Evolutionary conservation across 2,797 vertebrate genomes (phyloP), one percentile per base, ranked within the genome.

Genomic region (Mormyrops boulengeri): DNA sequence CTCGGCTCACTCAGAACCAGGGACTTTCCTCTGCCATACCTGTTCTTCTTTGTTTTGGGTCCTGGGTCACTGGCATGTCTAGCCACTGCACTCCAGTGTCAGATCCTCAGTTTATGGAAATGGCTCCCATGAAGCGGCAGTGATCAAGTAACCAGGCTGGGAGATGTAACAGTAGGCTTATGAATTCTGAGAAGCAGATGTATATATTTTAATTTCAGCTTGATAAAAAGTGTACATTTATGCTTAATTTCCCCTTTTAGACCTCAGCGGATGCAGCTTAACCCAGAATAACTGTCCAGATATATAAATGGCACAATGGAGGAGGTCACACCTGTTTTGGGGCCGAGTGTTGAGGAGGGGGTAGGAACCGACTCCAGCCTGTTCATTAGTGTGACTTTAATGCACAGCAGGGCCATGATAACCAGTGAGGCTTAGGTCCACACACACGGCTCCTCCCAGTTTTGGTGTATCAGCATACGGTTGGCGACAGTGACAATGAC

Each of bases 401-500:
- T 41, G 88, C 52, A 89, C 44, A 80, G 53, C 50, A 30, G 57
- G 69, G 57, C 69, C 77, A 53, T 30, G 66, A 77, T 86, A 80
- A 88, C 66, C 9, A 11, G 50, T 88, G 55, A 44, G 52, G 49
- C 89, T 38, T 44, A n/a, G 73, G 34, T 38, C 26, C 19, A 62
- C 30, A 22, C 55, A 8, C 52, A 52, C n/a, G 3, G 50, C 3
- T 50, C 14, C 17, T 53, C 17, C 19, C 34, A 47, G 69, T 26
- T 53, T 38, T 38, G 57, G 17, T 82, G 30, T 1, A 85, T 89
- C 80, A 52, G 17, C 82, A 87, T 86, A 86, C 55, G 9, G 47
- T 30, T 41, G 85, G 11, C 89, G 91, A 94, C 91, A 91, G 11
- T 90, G 91, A 94, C 90, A 91, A 94, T 95, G 94, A 96, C 94